Percentiles rank a stretch among this genome's conserved stretches.
phyloP scores from a whole-genome alignment of 2,797 vertebrate species.

The Mus minutoides region DNA sequence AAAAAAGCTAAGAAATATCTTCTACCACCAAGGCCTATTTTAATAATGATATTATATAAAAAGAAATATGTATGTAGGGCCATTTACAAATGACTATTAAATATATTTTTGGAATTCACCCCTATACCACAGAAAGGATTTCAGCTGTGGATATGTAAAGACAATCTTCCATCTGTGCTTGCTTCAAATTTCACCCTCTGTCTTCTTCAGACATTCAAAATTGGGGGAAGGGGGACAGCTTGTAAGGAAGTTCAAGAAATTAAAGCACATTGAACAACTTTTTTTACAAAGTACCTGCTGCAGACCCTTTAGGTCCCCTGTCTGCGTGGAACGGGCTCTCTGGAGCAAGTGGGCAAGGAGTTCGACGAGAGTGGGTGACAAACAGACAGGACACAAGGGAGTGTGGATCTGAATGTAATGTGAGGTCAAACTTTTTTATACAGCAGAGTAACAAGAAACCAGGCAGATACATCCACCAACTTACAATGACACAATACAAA shows the following conservation, averaged over 20 bases:
- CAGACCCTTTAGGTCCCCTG: no score
- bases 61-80: neutral
- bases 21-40: neutral
- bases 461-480: no score
- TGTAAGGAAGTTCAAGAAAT: neutral
- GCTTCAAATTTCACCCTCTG: neutral
- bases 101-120: neutral
- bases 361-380: no score
- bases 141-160: neutral
- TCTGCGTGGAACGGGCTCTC: no score
- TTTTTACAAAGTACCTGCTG: neutral
- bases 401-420: no score
- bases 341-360: no score
- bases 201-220: neutral
- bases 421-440: no score
- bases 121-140: neutral
- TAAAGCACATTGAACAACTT: neutral
- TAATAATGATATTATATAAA: neutral
- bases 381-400: no score
- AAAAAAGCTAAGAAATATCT: neutral
- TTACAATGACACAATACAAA: no score
- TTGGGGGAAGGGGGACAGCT: neutral
- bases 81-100: neutral
- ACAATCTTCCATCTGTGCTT: neutral
- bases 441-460: no score